Conservation (phyloP, 2,797 vertebrate species). For the Podargus strigoides region DNA sequence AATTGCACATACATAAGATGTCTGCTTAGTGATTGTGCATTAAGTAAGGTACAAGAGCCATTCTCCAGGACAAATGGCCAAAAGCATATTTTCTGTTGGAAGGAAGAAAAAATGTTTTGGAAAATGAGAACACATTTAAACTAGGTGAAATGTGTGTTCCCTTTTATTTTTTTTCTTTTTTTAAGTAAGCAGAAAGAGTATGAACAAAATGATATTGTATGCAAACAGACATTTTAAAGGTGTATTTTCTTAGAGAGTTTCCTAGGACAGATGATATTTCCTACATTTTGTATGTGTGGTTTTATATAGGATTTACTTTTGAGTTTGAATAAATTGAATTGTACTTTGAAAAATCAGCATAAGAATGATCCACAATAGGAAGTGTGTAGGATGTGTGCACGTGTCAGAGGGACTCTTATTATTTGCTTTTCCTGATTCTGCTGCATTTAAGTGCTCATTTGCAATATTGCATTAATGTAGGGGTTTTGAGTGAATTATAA, state of each 20-base stretch:
- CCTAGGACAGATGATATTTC: neutral
- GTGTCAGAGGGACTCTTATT: neutral
- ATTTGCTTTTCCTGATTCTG: neutral
- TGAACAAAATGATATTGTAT: neutral
- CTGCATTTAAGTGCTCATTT: slow-evolving; percentile 4
- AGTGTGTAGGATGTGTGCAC: neutral
- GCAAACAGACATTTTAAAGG: neutral
- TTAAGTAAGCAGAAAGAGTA: neutral
- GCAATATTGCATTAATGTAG: neutral
- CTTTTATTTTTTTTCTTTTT: neutral
- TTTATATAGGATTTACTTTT: neutral
- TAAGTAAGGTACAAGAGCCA: neutral
- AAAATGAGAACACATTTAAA: neutral
- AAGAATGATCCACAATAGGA: neutral
- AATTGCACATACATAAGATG: neutral
- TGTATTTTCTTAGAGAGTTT: neutral
- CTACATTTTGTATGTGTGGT: neutral
- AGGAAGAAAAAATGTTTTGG: neutral
- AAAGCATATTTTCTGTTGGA: neutral
- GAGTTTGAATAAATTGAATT: neutral
- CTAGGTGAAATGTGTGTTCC: neutral
- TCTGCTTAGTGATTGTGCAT: neutral
- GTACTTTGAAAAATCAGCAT: neutral
- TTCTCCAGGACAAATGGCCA: neutral
- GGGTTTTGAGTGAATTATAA: neutral